phyloP scores from a whole-genome alignment of 2,113 vertebrate species.

The Paramisgurnus dabryanus region DNA sequence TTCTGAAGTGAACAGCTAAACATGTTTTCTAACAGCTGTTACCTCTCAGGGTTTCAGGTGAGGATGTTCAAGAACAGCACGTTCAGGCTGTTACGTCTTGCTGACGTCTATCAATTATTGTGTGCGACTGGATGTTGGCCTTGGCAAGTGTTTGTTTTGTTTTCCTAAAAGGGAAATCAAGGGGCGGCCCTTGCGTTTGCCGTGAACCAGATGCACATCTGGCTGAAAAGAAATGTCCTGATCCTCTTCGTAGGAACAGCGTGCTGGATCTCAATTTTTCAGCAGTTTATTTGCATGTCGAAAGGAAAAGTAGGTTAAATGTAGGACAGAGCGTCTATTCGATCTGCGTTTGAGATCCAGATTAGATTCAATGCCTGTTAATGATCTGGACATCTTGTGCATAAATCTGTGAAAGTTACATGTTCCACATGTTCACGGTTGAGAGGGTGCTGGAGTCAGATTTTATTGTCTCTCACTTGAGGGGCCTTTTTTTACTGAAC shows the following conservation, averaged over 20 bases:
- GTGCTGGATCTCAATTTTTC: conserved; percentile 20
- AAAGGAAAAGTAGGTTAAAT: conserved; percentile 23
- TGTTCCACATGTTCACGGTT: conserved; percentile 35
- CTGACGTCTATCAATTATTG: not conserved
- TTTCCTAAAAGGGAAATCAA: not conserved
- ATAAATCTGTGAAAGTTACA: conserved; percentile 36
- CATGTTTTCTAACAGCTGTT: conserved; percentile 14
- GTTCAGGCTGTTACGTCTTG: not conserved
- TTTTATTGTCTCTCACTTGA: not conserved
- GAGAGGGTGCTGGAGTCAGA: not conserved
- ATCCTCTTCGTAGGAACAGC: not conserved
- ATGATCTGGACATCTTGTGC: conserved; percentile 39
- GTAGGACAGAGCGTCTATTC: conserved; percentile 31
- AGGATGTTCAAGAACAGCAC: not conserved
- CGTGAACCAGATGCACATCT: conserved; percentile 24
- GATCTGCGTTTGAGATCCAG: conserved; percentile 39
- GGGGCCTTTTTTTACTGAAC: not conserved
- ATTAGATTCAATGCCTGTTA: conserved; percentile 34
- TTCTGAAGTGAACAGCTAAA: not conserved
- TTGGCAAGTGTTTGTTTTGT: not conserved
- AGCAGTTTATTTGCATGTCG: conserved; percentile 26
- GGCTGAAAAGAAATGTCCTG: not conserved
- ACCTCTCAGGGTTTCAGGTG: not conserved
- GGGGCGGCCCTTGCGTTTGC: not conserved
- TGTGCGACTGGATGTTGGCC: not conserved